phyloP scores from a whole-genome alignment of 2,113 vertebrate species.

The Serilophus lunatus region DNA sequence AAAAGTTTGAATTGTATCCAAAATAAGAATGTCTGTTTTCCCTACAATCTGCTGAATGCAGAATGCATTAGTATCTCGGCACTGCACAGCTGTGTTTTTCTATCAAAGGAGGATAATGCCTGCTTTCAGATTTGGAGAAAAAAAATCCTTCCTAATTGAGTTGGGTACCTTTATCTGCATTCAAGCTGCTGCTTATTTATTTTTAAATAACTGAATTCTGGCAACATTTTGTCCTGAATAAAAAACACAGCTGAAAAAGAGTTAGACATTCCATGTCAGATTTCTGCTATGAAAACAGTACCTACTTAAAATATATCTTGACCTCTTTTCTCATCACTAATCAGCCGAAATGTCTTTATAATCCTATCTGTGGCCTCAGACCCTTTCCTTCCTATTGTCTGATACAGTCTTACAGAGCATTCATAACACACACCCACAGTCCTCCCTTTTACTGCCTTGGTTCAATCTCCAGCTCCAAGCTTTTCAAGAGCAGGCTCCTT shows the following conservation, averaged over 20 bases:
- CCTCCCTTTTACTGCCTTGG: neutral
- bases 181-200: constrained; percentile 21
- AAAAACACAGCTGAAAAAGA: neutral
- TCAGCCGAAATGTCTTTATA: neutral
- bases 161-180: constrained; percentile 56
- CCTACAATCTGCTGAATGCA: constrained; percentile 43
- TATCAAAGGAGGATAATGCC: constrained; percentile 28
- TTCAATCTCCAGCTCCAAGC: neutral
- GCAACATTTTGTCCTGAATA: constrained; percentile 12
- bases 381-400: neutral
- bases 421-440: neutral
- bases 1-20: constrained; percentile 55
- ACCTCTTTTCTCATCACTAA: neutral
- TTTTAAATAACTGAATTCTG: constrained; percentile 31
- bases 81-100: constrained; percentile 51
- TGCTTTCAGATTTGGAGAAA: constrained; percentile 25
- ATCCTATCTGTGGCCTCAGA: neutral
- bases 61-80: constrained; percentile 35
- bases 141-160: constrained; percentile 34
- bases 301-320: neutral
- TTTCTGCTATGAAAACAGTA: neutral
- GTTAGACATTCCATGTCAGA: neutral
- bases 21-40: constrained; percentile 49
- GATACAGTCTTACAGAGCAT: neutral
- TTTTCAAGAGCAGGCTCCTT: neutral